These are phyloP conservation scores for Chunga burmeisteri DNA, from an alignment of 2,113 vertebrate genomes.

Conservation along the genomic window DNA sequence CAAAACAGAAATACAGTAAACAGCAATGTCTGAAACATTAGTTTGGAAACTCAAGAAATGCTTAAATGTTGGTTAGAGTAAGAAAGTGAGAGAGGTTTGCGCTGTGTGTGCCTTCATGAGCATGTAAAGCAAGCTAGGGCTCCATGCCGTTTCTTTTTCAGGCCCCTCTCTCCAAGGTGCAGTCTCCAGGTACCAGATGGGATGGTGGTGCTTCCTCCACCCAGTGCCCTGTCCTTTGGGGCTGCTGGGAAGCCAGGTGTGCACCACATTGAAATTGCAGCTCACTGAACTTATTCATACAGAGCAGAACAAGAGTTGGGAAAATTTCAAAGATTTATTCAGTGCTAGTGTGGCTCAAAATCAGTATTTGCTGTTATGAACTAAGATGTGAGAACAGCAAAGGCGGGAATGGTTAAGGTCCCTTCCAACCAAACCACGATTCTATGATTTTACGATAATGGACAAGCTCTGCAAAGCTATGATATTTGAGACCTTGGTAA, in stretches of 20 bases:
- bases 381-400: background rate
- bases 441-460: background rate
- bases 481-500: background rate
- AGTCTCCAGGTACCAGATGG: background rate
- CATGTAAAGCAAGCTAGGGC: background rate
- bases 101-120: background rate
- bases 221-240: rapidly evolving
- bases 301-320: background rate
- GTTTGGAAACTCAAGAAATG: background rate
- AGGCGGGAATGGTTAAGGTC: background rate
- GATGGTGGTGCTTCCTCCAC: background rate
- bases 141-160: background rate
- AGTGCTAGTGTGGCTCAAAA: background rate
- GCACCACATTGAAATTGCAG: background rate
- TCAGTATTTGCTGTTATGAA: background rate
- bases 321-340: background rate
- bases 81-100: background rate
- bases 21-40: background rate
- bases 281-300: background rate
- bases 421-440: no score
- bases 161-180: background rate
- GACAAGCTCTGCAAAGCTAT: background rate
- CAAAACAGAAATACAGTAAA: background rate
- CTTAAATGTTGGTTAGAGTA: background rate
- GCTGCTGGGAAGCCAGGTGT: background rate